Percentiles rank a stretch among this genome's conserved stretches.
phyloP scores from a whole-genome alignment of 2,888 invertebrate genomes.

The Drosophila cyrtoloma region DNA sequence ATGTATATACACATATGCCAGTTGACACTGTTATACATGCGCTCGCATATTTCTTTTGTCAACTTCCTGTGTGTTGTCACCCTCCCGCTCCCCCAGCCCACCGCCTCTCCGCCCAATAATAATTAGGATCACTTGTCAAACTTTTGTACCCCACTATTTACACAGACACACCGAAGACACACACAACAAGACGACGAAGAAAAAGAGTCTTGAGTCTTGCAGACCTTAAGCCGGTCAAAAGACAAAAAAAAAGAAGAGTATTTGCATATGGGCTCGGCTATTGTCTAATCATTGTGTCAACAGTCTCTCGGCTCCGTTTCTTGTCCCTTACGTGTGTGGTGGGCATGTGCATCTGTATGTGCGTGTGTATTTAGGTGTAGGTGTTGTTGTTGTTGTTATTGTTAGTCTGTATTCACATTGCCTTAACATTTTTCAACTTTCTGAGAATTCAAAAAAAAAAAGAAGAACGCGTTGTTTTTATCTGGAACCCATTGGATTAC shows the following conservation, averaged over 20 bases:
- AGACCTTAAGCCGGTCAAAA: slow-evolving; percentile 35
- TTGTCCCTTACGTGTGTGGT: slow-evolving; percentile 17
- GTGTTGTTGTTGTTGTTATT: slow-evolving; percentile 46
- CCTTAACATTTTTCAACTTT: slow-evolving; percentile 47
- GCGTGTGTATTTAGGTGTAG: slow-evolving; percentile 58
- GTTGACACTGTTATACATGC: slow-evolving; percentile 56
- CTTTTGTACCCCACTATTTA: slow-evolving; percentile 33
- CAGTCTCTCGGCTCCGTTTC: slow-evolving; percentile 25
- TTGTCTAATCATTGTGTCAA: slow-evolving; percentile 77
- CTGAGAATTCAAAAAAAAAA: slow-evolving; percentile 44
- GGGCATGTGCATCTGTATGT: slow-evolving; percentile 2
- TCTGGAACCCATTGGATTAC: slow-evolving; percentile 35
- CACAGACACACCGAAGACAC: slow-evolving; percentile 16
- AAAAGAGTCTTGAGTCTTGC: slow-evolving; percentile 26
- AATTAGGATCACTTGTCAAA: slow-evolving; percentile 61
- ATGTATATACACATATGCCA: slow-evolving; percentile 26
- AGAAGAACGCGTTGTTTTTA: slow-evolving; percentile 26
- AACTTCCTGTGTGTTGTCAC: slow-evolving; percentile 54
- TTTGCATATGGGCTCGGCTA: slow-evolving; percentile 69
- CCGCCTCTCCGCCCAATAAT: slow-evolving; percentile 34
- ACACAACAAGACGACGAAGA: background rate
- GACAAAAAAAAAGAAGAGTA: slow-evolving; percentile 29
- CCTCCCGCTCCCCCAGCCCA: background rate
- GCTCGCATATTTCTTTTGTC: slow-evolving; percentile 44
- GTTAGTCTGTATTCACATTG: slow-evolving; percentile 26